These are phyloP conservation scores for Sitophilus oryzae DNA, from an alignment of 1,140 invertebrate genomes.

Conservation along the genomic window DNA sequence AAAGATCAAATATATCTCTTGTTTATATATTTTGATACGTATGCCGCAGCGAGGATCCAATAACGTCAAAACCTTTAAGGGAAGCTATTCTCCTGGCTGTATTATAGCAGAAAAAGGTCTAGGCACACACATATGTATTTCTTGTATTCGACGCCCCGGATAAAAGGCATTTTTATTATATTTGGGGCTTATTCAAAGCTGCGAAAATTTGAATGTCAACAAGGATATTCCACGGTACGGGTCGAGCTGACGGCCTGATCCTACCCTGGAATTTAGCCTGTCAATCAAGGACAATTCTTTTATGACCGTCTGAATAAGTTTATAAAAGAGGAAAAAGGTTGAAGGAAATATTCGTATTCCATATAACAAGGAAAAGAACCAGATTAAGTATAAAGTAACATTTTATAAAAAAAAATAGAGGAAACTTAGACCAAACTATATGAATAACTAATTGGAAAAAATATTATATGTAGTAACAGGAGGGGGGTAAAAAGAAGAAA, in stretches of 20 bases:
- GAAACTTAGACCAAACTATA: too few relatives aligned
- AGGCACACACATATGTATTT: neutral
- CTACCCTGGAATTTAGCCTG: neutral
- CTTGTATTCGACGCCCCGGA: neutral
- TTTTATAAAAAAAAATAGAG: too few relatives aligned
- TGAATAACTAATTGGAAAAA: too few relatives aligned
- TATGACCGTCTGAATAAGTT: neutral
- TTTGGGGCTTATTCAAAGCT: constrained; percentile 34
- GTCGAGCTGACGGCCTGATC: constrained; percentile 3
- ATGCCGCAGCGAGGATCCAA: too few relatives aligned
- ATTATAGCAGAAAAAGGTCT: neutral
- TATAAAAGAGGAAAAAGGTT: too few relatives aligned
- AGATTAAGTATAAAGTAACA: too few relatives aligned
- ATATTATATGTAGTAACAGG: too few relatives aligned
- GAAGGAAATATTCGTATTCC: too few relatives aligned
- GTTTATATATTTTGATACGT: too few relatives aligned
- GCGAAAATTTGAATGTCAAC: constrained; percentile 41
- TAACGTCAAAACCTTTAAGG: neutral
- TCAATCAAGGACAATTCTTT: constrained; percentile 5
- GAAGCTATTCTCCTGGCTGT: neutral
- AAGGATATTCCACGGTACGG: constrained; percentile 24
- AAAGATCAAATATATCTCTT: too few relatives aligned
- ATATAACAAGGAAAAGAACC: too few relatives aligned
- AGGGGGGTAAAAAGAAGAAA: too few relatives aligned
- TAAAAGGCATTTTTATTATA: constrained; percentile 29